These are phyloP conservation scores for Pao palembangensis DNA, from an alignment of 2,113 vertebrate species.

Conservation along the genomic window DNA sequence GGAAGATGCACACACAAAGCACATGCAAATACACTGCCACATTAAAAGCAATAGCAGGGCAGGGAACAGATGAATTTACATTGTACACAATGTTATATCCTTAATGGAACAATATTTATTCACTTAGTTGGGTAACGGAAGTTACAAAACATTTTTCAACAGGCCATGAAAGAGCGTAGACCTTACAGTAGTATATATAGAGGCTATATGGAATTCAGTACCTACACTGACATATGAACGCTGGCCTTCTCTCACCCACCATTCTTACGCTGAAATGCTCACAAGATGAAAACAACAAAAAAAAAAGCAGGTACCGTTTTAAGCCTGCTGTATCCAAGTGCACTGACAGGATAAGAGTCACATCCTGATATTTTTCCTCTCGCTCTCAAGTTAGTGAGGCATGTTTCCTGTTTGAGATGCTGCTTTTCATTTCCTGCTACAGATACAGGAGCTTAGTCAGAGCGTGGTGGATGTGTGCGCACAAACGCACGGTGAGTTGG, in stretches of 20 bases:
- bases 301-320: not conserved
- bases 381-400: slow-evolving; percentile 11
- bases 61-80: no score
- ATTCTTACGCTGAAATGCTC: not conserved
- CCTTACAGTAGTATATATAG: no score
- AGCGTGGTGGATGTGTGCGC: slow-evolving; percentile 8
- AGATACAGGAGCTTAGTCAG: slow-evolving; percentile 31
- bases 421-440: slow-evolving; percentile 18
- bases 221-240: not conserved
- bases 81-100: no score
- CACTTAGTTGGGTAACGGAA: not conserved
- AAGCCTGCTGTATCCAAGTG: slow-evolving; percentile 4
- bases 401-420: slow-evolving; percentile 45
- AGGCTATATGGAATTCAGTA: not conserved
- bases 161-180: not conserved
- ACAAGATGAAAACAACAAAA: not conserved
- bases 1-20: slow-evolving; percentile 27
- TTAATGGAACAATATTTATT: no score
- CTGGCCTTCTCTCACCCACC: no score
- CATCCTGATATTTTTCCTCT: slow-evolving; percentile 43
- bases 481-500: slow-evolving; percentile 12
- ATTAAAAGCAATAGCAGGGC: no score
- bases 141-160: not conserved
- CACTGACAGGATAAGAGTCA: slow-evolving; percentile 56
- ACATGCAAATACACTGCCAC: not conserved